These are phyloP conservation scores for Eulithis testata DNA, from an alignment of 2,888 invertebrate genomes.

Conservation along the genomic window DNA sequence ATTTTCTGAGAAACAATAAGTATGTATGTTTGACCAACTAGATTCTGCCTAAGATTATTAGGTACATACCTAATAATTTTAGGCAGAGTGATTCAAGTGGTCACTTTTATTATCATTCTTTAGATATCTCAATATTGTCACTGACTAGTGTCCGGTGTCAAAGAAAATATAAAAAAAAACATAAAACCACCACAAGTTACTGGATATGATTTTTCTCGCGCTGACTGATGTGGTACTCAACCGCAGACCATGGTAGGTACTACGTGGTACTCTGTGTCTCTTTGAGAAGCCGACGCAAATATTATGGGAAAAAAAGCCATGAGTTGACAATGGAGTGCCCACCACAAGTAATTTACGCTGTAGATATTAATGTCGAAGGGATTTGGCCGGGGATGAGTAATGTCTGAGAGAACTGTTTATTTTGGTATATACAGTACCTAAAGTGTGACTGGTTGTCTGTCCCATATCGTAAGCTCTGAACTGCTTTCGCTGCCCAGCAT, in stretches of 20 bases:
- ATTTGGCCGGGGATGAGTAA: conserved; percentile 12
- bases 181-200: conserved; percentile 16
- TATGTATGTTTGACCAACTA: too few relatives aligned
- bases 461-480: too few relatives aligned
- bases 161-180: conserved; percentile 1
- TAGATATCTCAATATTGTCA: too few relatives aligned
- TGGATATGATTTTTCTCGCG: conserved; percentile 20
- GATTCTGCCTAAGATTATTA: too few relatives aligned
- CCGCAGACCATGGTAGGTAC: conserved; percentile 10
- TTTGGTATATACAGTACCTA: not conserved
- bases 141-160: too few relatives aligned
- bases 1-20: too few relatives aligned
- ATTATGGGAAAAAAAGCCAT: conserved; percentile 52
- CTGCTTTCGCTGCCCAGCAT: too few relatives aligned
- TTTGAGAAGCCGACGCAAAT: conserved; percentile 52
- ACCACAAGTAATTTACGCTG: conserved; percentile 27
- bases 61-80: too few relatives aligned
- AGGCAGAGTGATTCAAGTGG: too few relatives aligned
- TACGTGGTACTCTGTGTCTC: conserved; percentile 5
- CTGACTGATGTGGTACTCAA: conserved; percentile 19
- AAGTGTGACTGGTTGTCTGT: too few relatives aligned
- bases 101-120: too few relatives aligned
- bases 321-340: conserved; percentile 22
- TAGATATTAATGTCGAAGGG: conserved; percentile 17
- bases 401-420: conserved; percentile 2